phyloP scores from a whole-genome alignment of 2,888 invertebrate species.

The Hirtodrosophila confusa region DNA sequence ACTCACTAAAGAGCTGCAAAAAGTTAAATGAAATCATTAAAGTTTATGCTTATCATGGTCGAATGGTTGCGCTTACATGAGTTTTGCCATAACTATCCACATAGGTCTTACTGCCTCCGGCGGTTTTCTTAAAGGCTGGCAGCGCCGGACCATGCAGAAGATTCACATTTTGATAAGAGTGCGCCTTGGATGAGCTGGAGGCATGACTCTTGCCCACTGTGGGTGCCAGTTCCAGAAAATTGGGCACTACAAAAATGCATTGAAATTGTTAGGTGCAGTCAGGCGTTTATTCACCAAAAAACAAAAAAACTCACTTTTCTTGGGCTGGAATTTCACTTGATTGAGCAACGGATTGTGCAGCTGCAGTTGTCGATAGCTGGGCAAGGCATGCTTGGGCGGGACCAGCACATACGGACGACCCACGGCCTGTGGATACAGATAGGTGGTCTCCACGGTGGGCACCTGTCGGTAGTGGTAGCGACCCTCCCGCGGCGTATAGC shows the following conservation, averaged over 20 bases:
- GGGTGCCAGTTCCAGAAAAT: slow-evolving; percentile 68
- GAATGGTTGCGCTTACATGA: slow-evolving; percentile 65
- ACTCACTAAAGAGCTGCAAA: slow-evolving; percentile 82
- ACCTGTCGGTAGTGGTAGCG: slow-evolving; percentile 83
- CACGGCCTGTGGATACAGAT: slow-evolving; percentile 85
- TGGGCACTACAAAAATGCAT: slow-evolving; percentile 56
- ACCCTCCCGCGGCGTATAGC: slow-evolving; percentile 85
- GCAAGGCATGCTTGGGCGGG: slow-evolving; percentile 71
- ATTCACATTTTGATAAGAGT: slow-evolving; percentile 81
- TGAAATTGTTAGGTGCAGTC: slow-evolving; percentile 15
- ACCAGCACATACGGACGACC: slow-evolving; percentile 68
- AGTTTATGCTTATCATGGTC: slow-evolving; percentile 14
- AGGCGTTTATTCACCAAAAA: slow-evolving; percentile 15
- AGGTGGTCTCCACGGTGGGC: slow-evolving; percentile 86
- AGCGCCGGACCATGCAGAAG: slow-evolving; percentile 68
- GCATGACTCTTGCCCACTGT: slow-evolving; percentile 62
- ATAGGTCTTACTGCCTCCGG: slow-evolving; percentile 68
- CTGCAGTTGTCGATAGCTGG: slow-evolving; percentile 78
- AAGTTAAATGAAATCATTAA: slow-evolving; percentile 23
- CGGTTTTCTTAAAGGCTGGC: slow-evolving; percentile 58
- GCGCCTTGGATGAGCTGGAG: slow-evolving; percentile 64
- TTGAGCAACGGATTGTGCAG: slow-evolving; percentile 81
- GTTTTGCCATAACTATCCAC: slow-evolving; percentile 73
- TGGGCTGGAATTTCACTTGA: slow-evolving; percentile 80
- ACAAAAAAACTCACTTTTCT: slow-evolving; percentile 71